Evolutionary conservation across 1,140 invertebrate genomes (phyloP), one percentile per base, ranked within the genome.

Genomic region (Drosophila triauraria): DNA sequence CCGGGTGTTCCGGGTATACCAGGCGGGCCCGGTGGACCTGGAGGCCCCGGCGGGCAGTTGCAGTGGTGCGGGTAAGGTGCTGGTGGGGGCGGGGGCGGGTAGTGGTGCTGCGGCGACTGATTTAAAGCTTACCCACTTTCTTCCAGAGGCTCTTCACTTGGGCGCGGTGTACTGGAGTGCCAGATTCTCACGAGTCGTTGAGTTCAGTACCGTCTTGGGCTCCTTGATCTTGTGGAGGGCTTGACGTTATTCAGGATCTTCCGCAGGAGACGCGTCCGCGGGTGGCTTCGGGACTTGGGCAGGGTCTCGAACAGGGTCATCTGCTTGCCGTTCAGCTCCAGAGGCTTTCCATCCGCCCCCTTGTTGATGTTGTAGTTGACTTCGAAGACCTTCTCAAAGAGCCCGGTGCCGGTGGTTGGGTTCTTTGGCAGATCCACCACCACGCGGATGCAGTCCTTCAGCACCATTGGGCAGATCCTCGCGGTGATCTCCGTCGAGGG

Each of bases 381-480:
- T 44, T 92, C 76, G n/a, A 79, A 92, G 13, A 93, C 82, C 1
- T 92, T 65, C 65, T 95, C 94, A 79, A 95, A 95, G 20, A 93
- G 92, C 32, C 95, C 95, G 1, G 95, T 95, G 9, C 91, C 72
- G 3, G 94, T 92, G 17, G 84, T 82, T 8, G 92, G 82, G 86
- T 95, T 93, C 20, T 91, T 88, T 17, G 93, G 91, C 79, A 94
- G 78, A 80, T 95, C 95, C 38, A 95, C 93, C 27, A 95, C 93
- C 70, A 95, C 97, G 96, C 98, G 98, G 48, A 98, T 95, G 10
- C 97, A 95, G 93, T 98, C 97, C 78, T 97, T 96, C 1, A 98
- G 92, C 30, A 97, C 96, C 80, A 95, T 94, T 3, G 96, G 94
- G 91, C 98, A 98, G 79, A 99, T 95, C 72, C 95, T 94, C 13